These are phyloP conservation scores for Tachuris rubrigastra DNA, from an alignment of 2,113 vertebrate genomes.

Conservation along the genomic window DNA sequence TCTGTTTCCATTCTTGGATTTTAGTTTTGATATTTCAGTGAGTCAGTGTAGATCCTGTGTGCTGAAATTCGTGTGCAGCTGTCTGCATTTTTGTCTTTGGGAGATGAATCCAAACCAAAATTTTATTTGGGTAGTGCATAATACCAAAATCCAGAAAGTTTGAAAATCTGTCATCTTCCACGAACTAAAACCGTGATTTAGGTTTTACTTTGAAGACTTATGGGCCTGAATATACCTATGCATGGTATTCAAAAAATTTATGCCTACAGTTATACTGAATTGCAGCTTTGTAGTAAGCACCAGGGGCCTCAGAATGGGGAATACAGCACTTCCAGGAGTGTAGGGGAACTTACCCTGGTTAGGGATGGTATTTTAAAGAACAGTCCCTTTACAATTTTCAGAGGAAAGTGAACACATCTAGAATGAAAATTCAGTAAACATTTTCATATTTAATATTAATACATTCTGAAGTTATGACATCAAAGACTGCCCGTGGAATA, in stretches of 20 bases:
- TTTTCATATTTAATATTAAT: not conserved
- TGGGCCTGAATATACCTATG: not conserved
- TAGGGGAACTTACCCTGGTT: not conserved
- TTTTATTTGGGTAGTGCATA: not conserved
- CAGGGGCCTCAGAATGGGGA: not conserved
- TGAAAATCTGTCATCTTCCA: not conserved
- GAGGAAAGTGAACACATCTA: not conserved
- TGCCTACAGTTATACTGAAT: not conserved
- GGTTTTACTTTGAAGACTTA: not conserved
- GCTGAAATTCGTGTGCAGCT: not conserved
- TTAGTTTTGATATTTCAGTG: not conserved
- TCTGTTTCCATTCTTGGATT: not conserved
- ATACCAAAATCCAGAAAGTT: not conserved
- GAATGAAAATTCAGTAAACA: not conserved
- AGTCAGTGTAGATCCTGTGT: not conserved
- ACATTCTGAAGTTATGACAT: not conserved
- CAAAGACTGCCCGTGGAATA: not conserved
- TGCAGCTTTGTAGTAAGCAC: not conserved
- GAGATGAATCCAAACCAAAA: not conserved
- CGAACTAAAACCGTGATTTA: not conserved
- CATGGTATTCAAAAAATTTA: not conserved
- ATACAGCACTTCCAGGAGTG: not conserved
- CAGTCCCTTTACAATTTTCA: not conserved
- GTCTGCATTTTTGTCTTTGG: not conserved
- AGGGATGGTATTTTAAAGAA: not conserved